Evolutionary conservation across 2,888 invertebrate genomes (phyloP).

Genomic region (Agrotis ipsilon): DNA sequence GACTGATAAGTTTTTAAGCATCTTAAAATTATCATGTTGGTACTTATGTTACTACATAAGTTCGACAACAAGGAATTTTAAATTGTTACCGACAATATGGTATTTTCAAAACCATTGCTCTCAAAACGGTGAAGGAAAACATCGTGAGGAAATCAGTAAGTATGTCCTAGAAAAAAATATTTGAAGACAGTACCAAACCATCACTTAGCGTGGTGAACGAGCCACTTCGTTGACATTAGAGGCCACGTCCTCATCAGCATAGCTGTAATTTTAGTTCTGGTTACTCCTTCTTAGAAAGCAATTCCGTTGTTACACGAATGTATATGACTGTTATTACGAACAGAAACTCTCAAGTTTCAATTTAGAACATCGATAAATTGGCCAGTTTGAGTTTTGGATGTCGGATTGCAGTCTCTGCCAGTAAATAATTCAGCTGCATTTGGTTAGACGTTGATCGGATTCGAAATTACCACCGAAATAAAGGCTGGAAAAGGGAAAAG

Average conservation of each 20-base stretch:
- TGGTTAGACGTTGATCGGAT: neutral
- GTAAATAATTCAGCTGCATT: slow-evolving; percentile 2
- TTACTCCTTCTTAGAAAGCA: neutral
- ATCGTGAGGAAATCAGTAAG: no score
- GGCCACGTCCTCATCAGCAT: no score
- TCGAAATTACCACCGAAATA: neutral
- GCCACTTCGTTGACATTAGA: no score
- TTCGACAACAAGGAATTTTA: neutral
- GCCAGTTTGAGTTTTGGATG: neutral
- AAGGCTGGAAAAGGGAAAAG: neutral
- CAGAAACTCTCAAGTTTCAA: neutral
- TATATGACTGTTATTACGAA: slow-evolving; percentile 4
- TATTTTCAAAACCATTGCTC: no score
- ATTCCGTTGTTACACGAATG: neutral
- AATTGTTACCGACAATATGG: neutral
- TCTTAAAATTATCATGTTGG: slow-evolving; percentile 1
- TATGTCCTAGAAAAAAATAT: no score
- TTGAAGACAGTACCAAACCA: no score
- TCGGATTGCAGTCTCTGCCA: neutral
- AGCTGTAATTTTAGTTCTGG: no score
- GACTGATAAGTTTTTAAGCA: slow-evolving; percentile 21
- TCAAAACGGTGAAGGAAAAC: no score
- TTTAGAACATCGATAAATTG: slow-evolving; percentile 8
- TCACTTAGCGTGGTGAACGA: no score
- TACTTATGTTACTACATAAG: slow-evolving; percentile 13